Evolutionary conservation across 2,113 vertebrate genomes (phyloP).

Genomic region (Bubo blakistoni): DNA sequence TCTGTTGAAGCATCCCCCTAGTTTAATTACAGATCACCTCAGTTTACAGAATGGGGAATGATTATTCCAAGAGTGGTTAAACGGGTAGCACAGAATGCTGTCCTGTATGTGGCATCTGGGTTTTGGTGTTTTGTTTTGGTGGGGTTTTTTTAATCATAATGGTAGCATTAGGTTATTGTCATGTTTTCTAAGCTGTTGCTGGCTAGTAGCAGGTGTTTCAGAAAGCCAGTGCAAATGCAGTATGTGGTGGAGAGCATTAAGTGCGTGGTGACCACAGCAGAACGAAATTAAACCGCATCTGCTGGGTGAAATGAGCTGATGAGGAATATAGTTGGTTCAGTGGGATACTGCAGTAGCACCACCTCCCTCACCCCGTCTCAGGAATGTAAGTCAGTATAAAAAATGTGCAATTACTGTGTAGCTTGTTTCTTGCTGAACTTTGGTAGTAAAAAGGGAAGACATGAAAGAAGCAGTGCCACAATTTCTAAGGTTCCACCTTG

Average conservation of each 20-base stretch:
- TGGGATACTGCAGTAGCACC: background rate
- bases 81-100: background rate
- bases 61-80: background rate
- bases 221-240: background rate
- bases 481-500: accelerated
- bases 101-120: accelerated
- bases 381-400: background rate
- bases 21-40: background rate
- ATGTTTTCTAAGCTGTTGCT: background rate
- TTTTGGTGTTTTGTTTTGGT: background rate
- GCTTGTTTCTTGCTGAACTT: background rate
- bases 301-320: background rate
- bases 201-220: background rate
- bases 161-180: background rate
- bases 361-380: background rate
- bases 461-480: background rate
- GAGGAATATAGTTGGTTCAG: accelerated
- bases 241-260: background rate
- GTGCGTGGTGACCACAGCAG: background rate
- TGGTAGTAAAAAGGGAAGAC: background rate
- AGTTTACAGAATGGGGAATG: background rate
- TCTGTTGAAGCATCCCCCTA: background rate
- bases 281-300: accelerated
- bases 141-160: background rate
- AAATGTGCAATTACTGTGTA: background rate